phyloP scores from a whole-genome alignment of 2,113 vertebrate genomes.

The Candoia aspera region DNA sequence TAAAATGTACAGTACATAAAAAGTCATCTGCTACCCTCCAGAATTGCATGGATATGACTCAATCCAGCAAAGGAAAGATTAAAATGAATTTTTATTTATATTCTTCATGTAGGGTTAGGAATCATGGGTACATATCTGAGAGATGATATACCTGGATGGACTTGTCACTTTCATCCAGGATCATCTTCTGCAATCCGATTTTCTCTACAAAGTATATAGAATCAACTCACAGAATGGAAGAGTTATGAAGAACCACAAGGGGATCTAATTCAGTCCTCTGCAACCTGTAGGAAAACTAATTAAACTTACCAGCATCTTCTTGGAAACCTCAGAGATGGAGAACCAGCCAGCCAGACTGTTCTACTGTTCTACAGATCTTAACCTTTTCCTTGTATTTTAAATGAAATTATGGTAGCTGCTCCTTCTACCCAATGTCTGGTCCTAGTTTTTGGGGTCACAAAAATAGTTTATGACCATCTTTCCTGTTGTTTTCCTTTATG shows the following conservation, averaged over 20 bases:
- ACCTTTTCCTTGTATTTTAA: background rate
- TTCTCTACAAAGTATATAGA: background rate
- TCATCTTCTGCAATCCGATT: no score
- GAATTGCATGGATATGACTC: background rate
- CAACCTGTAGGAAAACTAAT: background rate
- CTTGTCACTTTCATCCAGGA: background rate
- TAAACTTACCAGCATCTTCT: background rate
- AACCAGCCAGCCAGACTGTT: background rate
- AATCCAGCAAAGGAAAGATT: background rate
- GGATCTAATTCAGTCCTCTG: background rate
- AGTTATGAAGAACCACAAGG: background rate
- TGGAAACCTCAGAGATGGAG: background rate
- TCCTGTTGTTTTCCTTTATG: background rate
- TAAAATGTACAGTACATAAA: constrained; percentile 27
- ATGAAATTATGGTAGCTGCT: background rate
- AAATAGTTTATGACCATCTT: background rate
- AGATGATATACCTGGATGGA: background rate
- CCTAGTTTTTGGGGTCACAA: background rate
- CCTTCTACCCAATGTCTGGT: background rate
- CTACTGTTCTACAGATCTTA: background rate
- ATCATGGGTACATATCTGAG: background rate
- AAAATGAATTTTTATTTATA: background rate
- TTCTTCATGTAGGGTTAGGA: background rate
- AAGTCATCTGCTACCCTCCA: background rate
- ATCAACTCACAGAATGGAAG: background rate